Percentiles rank a stretch among this genome's conserved stretches.
Evolutionary conservation across 1,140 invertebrate species (phyloP).

Genomic region (Drosophila melanica): DNA sequence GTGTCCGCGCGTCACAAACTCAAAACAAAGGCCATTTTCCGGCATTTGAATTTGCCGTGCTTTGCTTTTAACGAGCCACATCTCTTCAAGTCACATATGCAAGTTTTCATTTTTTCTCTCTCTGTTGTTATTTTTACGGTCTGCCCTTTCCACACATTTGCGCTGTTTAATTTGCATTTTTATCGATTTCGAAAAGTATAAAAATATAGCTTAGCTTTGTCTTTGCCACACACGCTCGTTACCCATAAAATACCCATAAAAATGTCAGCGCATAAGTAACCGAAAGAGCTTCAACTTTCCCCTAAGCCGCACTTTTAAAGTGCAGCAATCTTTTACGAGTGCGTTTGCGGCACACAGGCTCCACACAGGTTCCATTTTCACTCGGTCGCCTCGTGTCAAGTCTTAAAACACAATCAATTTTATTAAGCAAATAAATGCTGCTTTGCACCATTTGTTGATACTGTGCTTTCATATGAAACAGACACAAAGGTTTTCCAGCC

Average conservation of each 20-base stretch:
- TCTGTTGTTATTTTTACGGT: slow-evolving; percentile 4
- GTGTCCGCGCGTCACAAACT: slow-evolving; percentile 7
- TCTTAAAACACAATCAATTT: slow-evolving; percentile 72
- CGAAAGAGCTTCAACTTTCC: slow-evolving; percentile 35
- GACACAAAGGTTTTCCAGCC: not conserved
- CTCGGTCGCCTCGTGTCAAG: slow-evolving; percentile 2
- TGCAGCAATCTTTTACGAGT: slow-evolving; percentile 51
- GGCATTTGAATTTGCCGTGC: slow-evolving; percentile 63
- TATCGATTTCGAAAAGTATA: slow-evolving; percentile 72
- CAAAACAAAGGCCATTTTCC: slow-evolving; percentile 77
- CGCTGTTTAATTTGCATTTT: slow-evolving; percentile 80
- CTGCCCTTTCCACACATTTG: slow-evolving; percentile 38
- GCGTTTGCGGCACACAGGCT: slow-evolving; percentile 2
- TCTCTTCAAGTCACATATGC: slow-evolving; percentile 46
- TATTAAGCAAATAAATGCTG: slow-evolving; percentile 38
- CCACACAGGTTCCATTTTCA: slow-evolving; percentile 3
- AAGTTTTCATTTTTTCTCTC: slow-evolving; percentile 33
- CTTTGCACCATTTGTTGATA: slow-evolving; percentile 16
- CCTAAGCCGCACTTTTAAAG: slow-evolving; percentile 63
- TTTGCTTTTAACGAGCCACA: slow-evolving; percentile 61
- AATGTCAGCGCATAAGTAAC: slow-evolving; percentile 72
- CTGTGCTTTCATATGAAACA: not conserved
- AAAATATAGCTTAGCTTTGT: slow-evolving; percentile 72
- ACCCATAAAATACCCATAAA: slow-evolving; percentile 74
- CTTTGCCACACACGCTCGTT: slow-evolving; percentile 60